A percentile compares a stretch with the other conserved stretches of the same genome.
These are phyloP conservation scores for Rambutsinella grinnellia DNA, from an alignment of 2,888 invertebrate genomes.

Conservation along the genomic window DNA sequence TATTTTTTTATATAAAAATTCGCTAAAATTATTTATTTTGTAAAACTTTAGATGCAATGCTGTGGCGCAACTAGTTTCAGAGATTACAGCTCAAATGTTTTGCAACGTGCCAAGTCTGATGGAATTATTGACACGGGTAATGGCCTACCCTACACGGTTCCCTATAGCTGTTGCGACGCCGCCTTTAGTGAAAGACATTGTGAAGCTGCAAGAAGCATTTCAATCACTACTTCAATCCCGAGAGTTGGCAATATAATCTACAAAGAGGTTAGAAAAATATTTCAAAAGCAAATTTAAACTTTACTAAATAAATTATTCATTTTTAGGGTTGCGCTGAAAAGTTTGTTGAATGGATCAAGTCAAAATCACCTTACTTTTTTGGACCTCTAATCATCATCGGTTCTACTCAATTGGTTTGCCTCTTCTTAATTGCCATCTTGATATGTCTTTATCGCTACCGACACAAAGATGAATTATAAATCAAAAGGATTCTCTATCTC, in stretches of 20 bases:
- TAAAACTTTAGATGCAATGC: conserved; percentile 59
- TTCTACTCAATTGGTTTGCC: conserved; percentile 60
- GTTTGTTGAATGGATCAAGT: conserved; percentile 58
- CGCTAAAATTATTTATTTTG: neutral
- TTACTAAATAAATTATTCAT: conserved; percentile 3
- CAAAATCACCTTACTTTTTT: conserved; percentile 58
- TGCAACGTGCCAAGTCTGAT: conserved; percentile 45
- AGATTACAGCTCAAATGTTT: conserved; percentile 61
- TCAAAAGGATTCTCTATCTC: conserved; percentile 38
- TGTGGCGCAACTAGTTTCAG: conserved; percentile 62
- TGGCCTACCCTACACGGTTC: conserved; percentile 59
- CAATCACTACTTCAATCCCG: conserved; percentile 55
- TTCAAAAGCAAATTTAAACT: neutral
- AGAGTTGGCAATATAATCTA: conserved; percentile 57
- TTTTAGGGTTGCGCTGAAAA: conserved; percentile 63
- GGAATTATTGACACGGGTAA: conserved; percentile 57
- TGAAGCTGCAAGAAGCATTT: conserved; percentile 55
- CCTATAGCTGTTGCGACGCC: conserved; percentile 60
- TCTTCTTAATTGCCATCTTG: conserved; percentile 64
- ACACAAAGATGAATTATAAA: conserved; percentile 52
- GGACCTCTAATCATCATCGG: conserved; percentile 62
- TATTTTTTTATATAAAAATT: no score
- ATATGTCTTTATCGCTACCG: conserved; percentile 63
- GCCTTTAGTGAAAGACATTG: conserved; percentile 48
- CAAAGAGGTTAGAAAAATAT: conserved; percentile 52